Evolutionary conservation across 1,140 invertebrate genomes (phyloP), one percentile per base, ranked within the genome.

Genomic region (Neodiprion fabricii): DNA sequence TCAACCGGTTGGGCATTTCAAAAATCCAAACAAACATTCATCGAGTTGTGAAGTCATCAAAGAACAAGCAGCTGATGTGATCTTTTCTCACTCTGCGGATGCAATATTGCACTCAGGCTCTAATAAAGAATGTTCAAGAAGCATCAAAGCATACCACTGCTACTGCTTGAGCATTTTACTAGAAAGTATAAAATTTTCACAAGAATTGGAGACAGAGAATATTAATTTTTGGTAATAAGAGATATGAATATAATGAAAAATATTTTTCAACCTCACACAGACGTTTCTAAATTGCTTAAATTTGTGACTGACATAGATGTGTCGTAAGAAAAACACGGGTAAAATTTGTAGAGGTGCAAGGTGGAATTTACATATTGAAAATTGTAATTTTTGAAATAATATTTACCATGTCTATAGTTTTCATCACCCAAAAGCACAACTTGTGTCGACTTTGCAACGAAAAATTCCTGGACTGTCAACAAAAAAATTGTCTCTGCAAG

Each of bases 401-500:
- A 17, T 74, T 21, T 76, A 48, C 73, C 40, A 12, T 23, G 12
- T 69, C 68, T 28, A 12, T 76, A 88, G 87, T 72, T 89, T 88
- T 77, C 85, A 86, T 77, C 87, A 90, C 80, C 87, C 88, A n/a
- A 88, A 86, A 76, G 83, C 84, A 69, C 84, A 87, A 68, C 79
- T 85, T 48, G 79, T 79, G 47, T 82, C 84, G 9, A 77, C 78
- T n/a, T 28, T 81, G 75, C 71, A 78, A 78, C 79, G 79, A 7
- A 80, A 78, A 73, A 74, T 83, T 17, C 72, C 80, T 73, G 66
- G 82, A 72, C 74, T 74, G 50, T 67, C 80, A n/a, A 81, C 80
- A 7, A 80, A 85, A 77, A 84, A 80, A 77, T 66, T 85, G n/a
- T 75, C 78, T 69, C 76, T 90, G 7, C 78, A 89, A 72, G 83